Evolutionary conservation across 2,797 vertebrate genomes (phyloP).

Genomic region (Rhinogobio ventralis): DNA sequence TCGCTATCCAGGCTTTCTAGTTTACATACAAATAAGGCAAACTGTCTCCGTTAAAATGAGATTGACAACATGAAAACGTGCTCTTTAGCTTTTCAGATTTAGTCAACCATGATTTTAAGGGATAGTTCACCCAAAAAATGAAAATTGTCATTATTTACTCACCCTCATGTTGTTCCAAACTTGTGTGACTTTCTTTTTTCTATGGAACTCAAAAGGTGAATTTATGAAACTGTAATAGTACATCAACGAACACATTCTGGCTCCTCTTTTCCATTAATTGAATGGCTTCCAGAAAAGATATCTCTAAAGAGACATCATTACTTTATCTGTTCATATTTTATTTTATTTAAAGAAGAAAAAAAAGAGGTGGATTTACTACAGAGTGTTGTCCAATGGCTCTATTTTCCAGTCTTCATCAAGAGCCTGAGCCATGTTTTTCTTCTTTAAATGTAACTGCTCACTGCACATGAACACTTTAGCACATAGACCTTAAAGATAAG

Average conservation of each 20-base stretch:
- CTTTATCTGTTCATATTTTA: neutral
- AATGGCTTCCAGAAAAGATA: neutral
- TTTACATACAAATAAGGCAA: neutral
- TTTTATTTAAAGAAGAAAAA: neutral
- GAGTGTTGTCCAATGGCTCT: neutral
- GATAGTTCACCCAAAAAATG: neutral
- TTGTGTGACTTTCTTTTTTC: neutral
- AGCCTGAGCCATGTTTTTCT: slow-evolving; percentile 6
- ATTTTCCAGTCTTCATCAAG: neutral
- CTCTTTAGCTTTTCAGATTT: neutral
- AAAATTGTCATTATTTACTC: neutral
- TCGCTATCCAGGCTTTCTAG: neutral
- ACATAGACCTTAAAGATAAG: slow-evolving; percentile 15
- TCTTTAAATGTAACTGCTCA: neutral
- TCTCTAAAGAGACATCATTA: neutral
- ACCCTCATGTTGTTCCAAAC: neutral
- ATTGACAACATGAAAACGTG: neutral
- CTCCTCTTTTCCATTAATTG: neutral
- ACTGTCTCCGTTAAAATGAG: neutral
- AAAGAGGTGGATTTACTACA: neutral
- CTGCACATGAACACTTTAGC: neutral
- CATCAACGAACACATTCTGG: neutral
- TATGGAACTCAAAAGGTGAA: neutral
- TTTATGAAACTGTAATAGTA: neutral
- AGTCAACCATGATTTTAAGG: neutral